phyloP scores from a whole-genome alignment of 2,888 invertebrate genomes.

The Toxonevra muliebris region DNA sequence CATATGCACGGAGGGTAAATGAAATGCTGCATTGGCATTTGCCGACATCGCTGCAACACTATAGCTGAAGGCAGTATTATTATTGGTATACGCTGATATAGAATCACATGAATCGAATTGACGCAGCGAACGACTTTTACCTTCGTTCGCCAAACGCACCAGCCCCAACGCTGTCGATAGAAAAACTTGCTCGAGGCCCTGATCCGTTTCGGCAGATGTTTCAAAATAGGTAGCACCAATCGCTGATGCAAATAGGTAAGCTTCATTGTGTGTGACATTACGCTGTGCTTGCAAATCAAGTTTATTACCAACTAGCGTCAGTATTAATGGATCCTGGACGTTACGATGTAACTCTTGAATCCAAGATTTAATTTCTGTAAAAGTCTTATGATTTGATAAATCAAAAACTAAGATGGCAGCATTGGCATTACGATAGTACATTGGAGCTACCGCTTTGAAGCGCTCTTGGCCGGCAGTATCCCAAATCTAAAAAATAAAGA shows the following conservation, averaged over 20 bases:
- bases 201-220: constrained; percentile 81
- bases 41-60: constrained; percentile 48
- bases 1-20: constrained; percentile 60
- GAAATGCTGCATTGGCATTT: constrained; percentile 49
- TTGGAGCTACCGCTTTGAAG: constrained; percentile 91
- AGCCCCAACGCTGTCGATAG: constrained; percentile 73
- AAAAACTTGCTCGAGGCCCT: constrained; percentile 81
- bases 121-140: constrained; percentile 68
- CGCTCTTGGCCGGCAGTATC: constrained; percentile 65
- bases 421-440: constrained; percentile 93
- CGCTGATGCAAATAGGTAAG: constrained; percentile 77
- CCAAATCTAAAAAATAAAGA: constrained; percentile 58
- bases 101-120: constrained; percentile 71
- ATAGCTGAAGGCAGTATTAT: constrained; percentile 54
- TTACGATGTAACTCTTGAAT: constrained; percentile 81
- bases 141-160: constrained; percentile 68
- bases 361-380: constrained; percentile 85
- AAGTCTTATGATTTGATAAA: constrained; percentile 79
- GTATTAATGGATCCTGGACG: constrained; percentile 80
- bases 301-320: constrained; percentile 88
- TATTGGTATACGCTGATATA: constrained; percentile 58
- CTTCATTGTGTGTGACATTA: constrained; percentile 74
- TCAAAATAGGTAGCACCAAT: constrained; percentile 88
- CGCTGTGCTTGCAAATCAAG: constrained; percentile 76
- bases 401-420: constrained; percentile 90